Evolutionary conservation across 2,888 invertebrate species (phyloP).

Genomic region (Baronia brevicornis): DNA sequence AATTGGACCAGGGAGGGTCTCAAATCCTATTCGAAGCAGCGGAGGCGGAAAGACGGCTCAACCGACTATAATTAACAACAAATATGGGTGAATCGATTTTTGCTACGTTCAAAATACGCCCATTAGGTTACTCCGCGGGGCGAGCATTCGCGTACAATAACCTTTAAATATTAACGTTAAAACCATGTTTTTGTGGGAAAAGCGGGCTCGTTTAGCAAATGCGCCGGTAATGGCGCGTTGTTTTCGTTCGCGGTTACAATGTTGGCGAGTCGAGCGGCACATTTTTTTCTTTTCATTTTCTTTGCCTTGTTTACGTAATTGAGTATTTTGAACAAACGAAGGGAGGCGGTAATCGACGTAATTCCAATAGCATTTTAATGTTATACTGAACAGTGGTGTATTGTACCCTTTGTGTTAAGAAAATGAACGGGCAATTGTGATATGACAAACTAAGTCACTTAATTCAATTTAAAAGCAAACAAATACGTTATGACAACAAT

Average conservation of each 20-base stretch:
- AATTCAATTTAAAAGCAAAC: slow-evolving; percentile 23
- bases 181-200: slow-evolving; percentile 64
- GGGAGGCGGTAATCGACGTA: slow-evolving; percentile 50
- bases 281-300: slow-evolving; percentile 41
- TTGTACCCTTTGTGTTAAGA: slow-evolving; percentile 30
- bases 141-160: slow-evolving; percentile 63
- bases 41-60: slow-evolving; percentile 72
- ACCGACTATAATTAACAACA: slow-evolving; percentile 74
- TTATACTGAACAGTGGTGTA: slow-evolving; percentile 25
- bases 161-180: slow-evolving; percentile 61
- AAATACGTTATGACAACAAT: slow-evolving; percentile 19
- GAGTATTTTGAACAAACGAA: slow-evolving; percentile 54
- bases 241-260: slow-evolving; percentile 47
- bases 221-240: slow-evolving; percentile 47
- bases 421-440: slow-evolving; percentile 26
- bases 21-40: slow-evolving; percentile 69
- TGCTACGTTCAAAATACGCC: slow-evolving; percentile 41
- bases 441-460: slow-evolving; percentile 11
- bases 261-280: slow-evolving; percentile 35
- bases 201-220: slow-evolving; percentile 62
- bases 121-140: slow-evolving; percentile 53
- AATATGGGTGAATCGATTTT: slow-evolving; percentile 74
- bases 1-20: slow-evolving; percentile 74
- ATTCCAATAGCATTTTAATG: slow-evolving; percentile 46
- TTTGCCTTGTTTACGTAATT: slow-evolving; percentile 61